phyloP scores from a whole-genome alignment of 2,888 invertebrate species.

The Cremastinae sp. region DNA sequence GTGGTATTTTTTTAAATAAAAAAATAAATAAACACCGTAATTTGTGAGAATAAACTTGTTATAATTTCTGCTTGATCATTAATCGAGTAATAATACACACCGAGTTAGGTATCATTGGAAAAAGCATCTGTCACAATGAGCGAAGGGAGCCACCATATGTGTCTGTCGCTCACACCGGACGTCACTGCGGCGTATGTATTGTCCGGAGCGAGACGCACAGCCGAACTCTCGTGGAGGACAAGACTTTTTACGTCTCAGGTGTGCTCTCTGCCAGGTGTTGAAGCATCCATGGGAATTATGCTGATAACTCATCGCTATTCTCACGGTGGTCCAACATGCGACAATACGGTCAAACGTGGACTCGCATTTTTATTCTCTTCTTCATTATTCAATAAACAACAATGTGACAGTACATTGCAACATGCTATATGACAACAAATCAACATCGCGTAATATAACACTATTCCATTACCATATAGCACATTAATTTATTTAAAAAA shows the following conservation, averaged over 20 bases:
- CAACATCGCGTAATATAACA: too few species aligned
- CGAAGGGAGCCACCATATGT: conserved; percentile 73
- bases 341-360: conserved; percentile 50
- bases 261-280: conserved; percentile 77
- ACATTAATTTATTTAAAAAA: too few species aligned
- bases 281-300: conserved; percentile 79
- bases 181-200: conserved; percentile 74
- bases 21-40: too few species aligned
- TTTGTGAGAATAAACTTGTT: not conserved
- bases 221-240: conserved; percentile 68
- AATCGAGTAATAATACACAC: conserved; percentile 54
- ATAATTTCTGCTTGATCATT: conserved; percentile 4
- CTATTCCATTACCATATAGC: too few species aligned
- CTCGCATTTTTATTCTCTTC: conserved; percentile 35
- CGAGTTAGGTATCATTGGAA: conserved; percentile 61
- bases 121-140: conserved; percentile 74
- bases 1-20: too few species aligned
- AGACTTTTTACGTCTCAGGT: conserved; percentile 69
- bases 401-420: conserved; percentile 27
- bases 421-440: conserved; percentile 45
- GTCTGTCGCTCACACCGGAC: conserved; percentile 73
- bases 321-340: conserved; percentile 73
- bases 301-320: conserved; percentile 79
- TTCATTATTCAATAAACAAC: conserved; percentile 40
- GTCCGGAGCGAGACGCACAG: conserved; percentile 64